Evolutionary conservation across 2,797 vertebrate species (phyloP).

Genomic region (Gephyroberyx darwinii): DNA sequence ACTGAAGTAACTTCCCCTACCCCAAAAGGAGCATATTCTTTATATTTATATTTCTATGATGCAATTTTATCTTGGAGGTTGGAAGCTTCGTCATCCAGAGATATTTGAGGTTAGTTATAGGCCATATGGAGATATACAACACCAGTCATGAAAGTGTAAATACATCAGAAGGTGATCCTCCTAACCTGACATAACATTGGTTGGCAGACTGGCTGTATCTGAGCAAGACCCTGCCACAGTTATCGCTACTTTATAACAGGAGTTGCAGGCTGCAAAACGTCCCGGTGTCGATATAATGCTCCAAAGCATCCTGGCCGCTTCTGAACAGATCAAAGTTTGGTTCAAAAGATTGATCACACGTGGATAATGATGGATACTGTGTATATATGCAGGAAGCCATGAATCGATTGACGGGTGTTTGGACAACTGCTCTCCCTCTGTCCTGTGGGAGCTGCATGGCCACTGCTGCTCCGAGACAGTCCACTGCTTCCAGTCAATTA

Average conservation of each 20-base stretch:
- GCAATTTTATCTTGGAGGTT: background rate
- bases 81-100: background rate
- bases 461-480: background rate
- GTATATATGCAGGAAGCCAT: conserved; percentile 36
- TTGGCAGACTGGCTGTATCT: no score
- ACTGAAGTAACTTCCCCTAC: background rate
- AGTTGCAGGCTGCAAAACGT: conserved; percentile 11
- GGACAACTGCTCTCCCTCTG: conserved; percentile 55
- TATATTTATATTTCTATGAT: background rate
- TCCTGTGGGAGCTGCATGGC: conserved; percentile 21
- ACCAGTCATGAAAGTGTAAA: background rate
- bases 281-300: background rate
- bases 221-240: no score
- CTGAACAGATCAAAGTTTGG: conserved; percentile 17
- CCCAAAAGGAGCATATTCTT: background rate
- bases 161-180: background rate
- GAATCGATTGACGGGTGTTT: conserved; percentile 64
- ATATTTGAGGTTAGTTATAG: background rate
- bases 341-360: background rate
- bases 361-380: conserved; percentile 51
- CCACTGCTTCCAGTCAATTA: background rate
- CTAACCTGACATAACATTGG: background rate
- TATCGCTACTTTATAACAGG: no score
- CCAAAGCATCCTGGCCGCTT: conserved; percentile 12
- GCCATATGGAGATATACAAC: background rate